phyloP scores from a whole-genome alignment of 2,113 vertebrate species.

The Myrmophylax atrothorax region DNA sequence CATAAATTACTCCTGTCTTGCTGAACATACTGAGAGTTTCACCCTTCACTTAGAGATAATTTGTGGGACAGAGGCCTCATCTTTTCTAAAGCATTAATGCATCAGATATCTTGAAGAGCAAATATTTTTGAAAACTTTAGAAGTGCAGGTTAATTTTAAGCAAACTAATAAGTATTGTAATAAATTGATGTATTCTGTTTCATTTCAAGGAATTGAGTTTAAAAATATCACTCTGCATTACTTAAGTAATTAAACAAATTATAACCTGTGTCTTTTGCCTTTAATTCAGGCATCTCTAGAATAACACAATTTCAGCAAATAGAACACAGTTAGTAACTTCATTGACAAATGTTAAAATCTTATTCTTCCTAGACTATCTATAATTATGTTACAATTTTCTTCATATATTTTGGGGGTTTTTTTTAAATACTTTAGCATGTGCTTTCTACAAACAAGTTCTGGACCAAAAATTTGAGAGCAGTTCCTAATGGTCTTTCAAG shows the following conservation, averaged over 20 bases:
- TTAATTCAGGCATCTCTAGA: background rate
- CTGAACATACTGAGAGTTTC: background rate
- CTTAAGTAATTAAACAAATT: background rate
- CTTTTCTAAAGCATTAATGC: conserved; percentile 16
- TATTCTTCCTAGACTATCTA: background rate
- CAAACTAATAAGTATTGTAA: background rate
- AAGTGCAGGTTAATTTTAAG: background rate
- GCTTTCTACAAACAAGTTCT: background rate
- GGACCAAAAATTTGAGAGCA: background rate
- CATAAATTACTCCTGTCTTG: conserved; percentile 8
- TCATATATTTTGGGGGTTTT: background rate
- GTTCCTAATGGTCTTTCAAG: background rate
- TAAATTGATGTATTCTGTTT: background rate
- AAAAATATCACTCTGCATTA: background rate
- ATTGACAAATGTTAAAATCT: background rate
- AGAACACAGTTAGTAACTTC: background rate
- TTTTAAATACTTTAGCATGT: background rate
- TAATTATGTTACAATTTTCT: background rate
- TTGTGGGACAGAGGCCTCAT: background rate
- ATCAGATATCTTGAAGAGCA: background rate
- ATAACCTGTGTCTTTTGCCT: background rate
- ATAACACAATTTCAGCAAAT: background rate
- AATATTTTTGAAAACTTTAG: background rate
- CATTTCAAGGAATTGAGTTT: background rate
- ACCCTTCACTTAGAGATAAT: background rate